Percentiles rank a stretch among this genome's conserved stretches.
Evolutionary conservation across 1,140 invertebrate species (phyloP).

Genomic region (Drosophila asahinai): DNA sequence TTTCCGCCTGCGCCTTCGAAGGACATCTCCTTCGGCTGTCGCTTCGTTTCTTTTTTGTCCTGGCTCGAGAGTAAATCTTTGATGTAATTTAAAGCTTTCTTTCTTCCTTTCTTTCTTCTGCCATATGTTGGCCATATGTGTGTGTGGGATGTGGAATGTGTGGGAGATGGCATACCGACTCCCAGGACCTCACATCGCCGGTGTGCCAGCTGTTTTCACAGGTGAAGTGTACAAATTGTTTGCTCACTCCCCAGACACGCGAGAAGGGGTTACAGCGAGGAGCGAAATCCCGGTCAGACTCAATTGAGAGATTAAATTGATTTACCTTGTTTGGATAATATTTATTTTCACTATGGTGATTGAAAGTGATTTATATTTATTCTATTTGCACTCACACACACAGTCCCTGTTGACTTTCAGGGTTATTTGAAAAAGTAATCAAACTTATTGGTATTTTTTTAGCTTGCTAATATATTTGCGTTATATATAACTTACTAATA

Average conservation of each 20-base stretch:
- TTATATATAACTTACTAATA: slow-evolving; percentile 1
- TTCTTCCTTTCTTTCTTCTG: slow-evolving; percentile 18
- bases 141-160: slow-evolving; percentile 10
- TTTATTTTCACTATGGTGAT: slow-evolving; percentile 48
- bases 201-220: slow-evolving; percentile 44
- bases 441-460: slow-evolving; percentile 1
- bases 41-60: not conserved
- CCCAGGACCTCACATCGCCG: slow-evolving; percentile 13
- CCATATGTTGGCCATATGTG: slow-evolving; percentile 53
- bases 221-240: slow-evolving; percentile 54
- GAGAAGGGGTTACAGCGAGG: slow-evolving; percentile 10
- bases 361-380: slow-evolving; percentile 49
- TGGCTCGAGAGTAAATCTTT: slow-evolving; percentile 33
- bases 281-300: slow-evolving; percentile 29
- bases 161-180: not conserved
- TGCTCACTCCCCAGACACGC: slow-evolving; percentile 22
- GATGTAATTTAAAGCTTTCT: slow-evolving; percentile 64
- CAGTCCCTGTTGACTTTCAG: slow-evolving; percentile 24
- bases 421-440: slow-evolving; percentile 6
- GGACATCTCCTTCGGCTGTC: slow-evolving; percentile 33
- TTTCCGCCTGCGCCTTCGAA: slow-evolving; percentile 20
- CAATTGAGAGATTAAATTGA: slow-evolving; percentile 55
- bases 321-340: slow-evolving; percentile 48
- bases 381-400: slow-evolving; percentile 19
- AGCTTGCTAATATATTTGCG: not conserved